Evolutionary conservation across 2,113 vertebrate genomes (phyloP), one percentile per base, ranked within the genome.

Genomic region (Macquaria australasica): DNA sequence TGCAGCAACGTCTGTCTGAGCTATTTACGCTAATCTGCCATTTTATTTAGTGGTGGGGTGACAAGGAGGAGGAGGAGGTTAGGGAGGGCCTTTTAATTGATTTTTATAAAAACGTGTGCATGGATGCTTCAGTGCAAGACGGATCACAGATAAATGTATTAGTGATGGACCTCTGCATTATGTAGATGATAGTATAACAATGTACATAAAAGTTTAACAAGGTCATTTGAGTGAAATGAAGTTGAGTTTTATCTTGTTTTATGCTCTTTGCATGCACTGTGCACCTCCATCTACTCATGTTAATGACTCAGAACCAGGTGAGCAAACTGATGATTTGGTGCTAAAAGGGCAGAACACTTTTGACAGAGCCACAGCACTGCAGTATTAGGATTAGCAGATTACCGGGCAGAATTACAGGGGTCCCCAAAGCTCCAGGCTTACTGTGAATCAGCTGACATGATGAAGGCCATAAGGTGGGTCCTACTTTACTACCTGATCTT

Each of bases 201-300:
- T 39, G 8, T 15, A 3, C 51, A 85, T 88, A 66, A 76, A 79
- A 62, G 43, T 79, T 43, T 62, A 79, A 88, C 71, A 73, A 67
- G 59, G 37, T 73, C 79, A 79, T 11, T 68, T 31, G 28, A 66
- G 63, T 58, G 76, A 84, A 68, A 78, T 45, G 23, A 76, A 68
- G 63, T 56, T 62, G 31, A 58, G 43, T 48, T 78, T 62, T 50
- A 78, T 59, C 51, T 66, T 4, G 2, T 8, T 31, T 31, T 31
- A 31, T 56, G 66, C 53, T 78, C 55, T 84, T 59, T 86, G 71
- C 68, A 60, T 81, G 62, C 69, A 73, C 63, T 21, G 8, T 48
- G 31, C 41, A 73, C 62, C 56, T 63, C 58, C 20, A 60, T 69
- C 20, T 55, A 70, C n/a, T 79, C 15, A 1, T 60, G 31, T 77